Conservation (phyloP, 2,113 vertebrate species). For the Circaetus cinerascens region DNA sequence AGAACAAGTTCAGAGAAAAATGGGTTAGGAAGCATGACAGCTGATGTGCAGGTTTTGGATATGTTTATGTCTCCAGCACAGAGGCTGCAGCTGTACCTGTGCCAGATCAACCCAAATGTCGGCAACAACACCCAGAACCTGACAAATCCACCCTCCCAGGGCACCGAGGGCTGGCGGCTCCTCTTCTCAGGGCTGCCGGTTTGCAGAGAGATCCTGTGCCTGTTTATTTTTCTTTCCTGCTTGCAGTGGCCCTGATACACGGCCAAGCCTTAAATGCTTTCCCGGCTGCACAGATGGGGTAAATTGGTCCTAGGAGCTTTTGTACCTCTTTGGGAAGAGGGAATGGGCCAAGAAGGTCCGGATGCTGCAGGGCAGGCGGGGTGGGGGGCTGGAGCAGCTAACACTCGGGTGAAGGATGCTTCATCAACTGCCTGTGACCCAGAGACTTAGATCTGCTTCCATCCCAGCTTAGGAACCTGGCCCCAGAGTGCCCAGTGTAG, state of each 20-base stretch:
- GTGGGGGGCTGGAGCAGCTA: background rate
- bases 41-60: background rate
- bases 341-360: background rate
- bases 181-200: background rate
- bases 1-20: background rate
- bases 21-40: background rate
- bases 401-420: background rate
- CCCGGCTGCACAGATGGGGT: background rate
- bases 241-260: constrained; percentile 49
- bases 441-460: background rate
- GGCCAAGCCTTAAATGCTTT: constrained; percentile 26
- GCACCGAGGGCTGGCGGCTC: background rate
- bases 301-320: constrained; percentile 29
- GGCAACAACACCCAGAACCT: background rate
- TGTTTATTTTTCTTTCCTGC: constrained; percentile 41
- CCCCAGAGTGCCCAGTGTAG: background rate
- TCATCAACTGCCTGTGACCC: background rate
- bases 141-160: background rate
- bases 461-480: background rate
- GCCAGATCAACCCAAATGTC: background rate
- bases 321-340: background rate
- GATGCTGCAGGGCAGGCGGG: background rate
- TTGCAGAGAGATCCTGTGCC: background rate
- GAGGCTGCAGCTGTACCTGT: background rate
- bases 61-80: background rate